Evolutionary conservation across 2,113 vertebrate genomes (phyloP).

Genomic region (Uria lomvia): DNA sequence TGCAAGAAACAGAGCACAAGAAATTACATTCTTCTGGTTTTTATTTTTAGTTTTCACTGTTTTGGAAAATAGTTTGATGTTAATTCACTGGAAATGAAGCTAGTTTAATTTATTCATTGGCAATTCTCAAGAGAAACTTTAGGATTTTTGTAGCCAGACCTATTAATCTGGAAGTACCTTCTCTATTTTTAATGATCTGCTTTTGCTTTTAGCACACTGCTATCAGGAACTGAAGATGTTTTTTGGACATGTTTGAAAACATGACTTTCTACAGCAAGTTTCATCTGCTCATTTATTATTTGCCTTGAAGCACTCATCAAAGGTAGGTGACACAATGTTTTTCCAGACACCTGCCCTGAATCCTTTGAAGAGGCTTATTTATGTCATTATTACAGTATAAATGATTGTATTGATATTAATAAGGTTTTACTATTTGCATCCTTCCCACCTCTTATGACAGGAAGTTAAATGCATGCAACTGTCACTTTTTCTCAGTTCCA

Average conservation of each 20-base stretch:
- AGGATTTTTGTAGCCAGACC: background rate
- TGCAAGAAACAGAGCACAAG: background rate
- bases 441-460: background rate
- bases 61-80: background rate
- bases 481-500: conserved; percentile 31
- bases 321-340: conserved; percentile 21
- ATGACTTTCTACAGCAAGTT: conserved; percentile 12
- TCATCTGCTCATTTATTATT: conserved; percentile 56
- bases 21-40: background rate
- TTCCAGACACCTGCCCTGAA: conserved; percentile 1
- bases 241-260: conserved; percentile 13
- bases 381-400: conserved; percentile 53
- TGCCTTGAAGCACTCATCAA: conserved; percentile 56
- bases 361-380: conserved; percentile 56
- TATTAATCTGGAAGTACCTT: conserved; percentile 2
- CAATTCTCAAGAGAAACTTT: background rate
- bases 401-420: conserved; percentile 7
- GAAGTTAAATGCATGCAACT: conserved; percentile 37
- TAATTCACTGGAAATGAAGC: background rate
- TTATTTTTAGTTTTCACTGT: background rate
- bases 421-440: conserved; percentile 20
- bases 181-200: conserved; percentile 16
- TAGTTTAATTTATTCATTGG: background rate
- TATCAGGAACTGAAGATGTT: background rate
- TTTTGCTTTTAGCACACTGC: conserved; percentile 16